phyloP scores from a whole-genome alignment of 2,113 vertebrate species.

The Oplegnathus fasciatus region DNA sequence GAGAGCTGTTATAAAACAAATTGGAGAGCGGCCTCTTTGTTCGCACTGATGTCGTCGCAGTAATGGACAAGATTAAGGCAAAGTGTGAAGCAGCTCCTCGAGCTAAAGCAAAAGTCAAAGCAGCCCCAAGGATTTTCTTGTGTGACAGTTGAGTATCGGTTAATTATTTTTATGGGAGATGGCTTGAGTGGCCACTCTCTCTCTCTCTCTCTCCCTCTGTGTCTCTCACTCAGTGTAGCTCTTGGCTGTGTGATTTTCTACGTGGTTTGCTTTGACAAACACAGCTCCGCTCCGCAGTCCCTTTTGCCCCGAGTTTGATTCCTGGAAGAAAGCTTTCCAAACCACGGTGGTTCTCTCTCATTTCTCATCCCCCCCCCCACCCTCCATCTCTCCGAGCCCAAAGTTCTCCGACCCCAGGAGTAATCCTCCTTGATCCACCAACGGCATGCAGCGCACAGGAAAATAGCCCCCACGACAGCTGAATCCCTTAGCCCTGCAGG shows the following conservation, averaged over 20 bases:
- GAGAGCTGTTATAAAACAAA: conserved; percentile 59
- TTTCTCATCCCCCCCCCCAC: background rate
- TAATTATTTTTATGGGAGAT: conserved; percentile 67
- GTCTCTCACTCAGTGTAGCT: conserved; percentile 39
- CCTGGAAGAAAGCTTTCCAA: conserved; percentile 50
- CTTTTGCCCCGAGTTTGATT: conserved; percentile 34
- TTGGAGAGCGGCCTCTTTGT: conserved; percentile 63
- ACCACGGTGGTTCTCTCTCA: conserved; percentile 33
- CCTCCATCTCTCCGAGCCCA: conserved; percentile 31
- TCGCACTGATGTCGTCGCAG: conserved; percentile 26
- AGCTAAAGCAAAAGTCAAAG: conserved; percentile 56
- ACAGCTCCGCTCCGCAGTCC: conserved; percentile 7
- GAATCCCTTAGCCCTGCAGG: conserved; percentile 74
- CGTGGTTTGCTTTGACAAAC: conserved; percentile 67
- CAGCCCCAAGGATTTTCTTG: conserved; percentile 49
- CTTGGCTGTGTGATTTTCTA: conserved; percentile 49
- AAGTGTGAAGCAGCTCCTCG: conserved; percentile 49
- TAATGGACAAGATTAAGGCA: conserved; percentile 69
- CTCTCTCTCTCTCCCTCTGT: background rate
- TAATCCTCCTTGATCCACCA: conserved; percentile 76
- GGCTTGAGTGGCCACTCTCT: conserved; percentile 35
- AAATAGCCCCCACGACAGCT: conserved; percentile 81
- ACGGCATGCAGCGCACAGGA: conserved; percentile 68
- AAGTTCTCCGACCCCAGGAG: conserved; percentile 58
- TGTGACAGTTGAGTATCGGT: conserved; percentile 61